A percentile compares a stretch with the other conserved stretches of the same genome.
Evolutionary conservation across 2,888 invertebrate species (phyloP).

Genomic region (Axea sp.): DNA sequence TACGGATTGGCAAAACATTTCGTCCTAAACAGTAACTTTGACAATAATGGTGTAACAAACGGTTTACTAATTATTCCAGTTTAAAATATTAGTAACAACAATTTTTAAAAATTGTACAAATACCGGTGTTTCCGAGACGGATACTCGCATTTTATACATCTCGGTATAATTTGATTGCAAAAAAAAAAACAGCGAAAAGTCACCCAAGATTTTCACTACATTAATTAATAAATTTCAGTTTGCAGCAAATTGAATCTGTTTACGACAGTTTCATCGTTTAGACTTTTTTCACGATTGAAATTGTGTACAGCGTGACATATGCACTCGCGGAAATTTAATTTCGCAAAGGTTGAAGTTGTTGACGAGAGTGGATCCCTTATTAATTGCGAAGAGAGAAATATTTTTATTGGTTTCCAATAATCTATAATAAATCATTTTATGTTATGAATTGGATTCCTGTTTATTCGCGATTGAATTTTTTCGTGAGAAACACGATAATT

Average conservation of each 20-base stretch:
- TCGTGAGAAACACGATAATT: too few species aligned
- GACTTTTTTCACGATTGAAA: not conserved
- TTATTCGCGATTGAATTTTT: too few species aligned
- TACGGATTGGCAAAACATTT: slow-evolving; percentile 15
- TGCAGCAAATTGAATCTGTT: slow-evolving; percentile 2
- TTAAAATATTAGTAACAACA: slow-evolving; percentile 12
- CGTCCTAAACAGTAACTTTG: slow-evolving; percentile 3
- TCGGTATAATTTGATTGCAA: too few species aligned
- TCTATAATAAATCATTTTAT: slow-evolving; percentile 22
- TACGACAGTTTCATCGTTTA: slow-evolving; percentile 1
- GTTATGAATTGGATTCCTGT: slow-evolving; percentile 8
- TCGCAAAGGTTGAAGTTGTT: slow-evolving; percentile 10
- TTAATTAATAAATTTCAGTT: not conserved
- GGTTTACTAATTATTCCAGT: slow-evolving; percentile 28
- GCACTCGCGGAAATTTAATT: slow-evolving; percentile 12
- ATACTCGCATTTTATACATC: too few species aligned
- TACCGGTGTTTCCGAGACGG: too few species aligned
- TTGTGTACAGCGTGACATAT: slow-evolving; percentile 14
- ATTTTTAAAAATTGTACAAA: too few species aligned
- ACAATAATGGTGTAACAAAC: slow-evolving; percentile 15
- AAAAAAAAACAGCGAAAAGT: too few species aligned
- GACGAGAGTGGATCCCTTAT: slow-evolving; percentile 2
- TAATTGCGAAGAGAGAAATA: slow-evolving; percentile 27
- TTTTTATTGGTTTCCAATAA: slow-evolving; percentile 38
- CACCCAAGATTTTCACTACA: not conserved